Evolutionary conservation across 2,113 vertebrate species (phyloP).

Genomic region (Psettodes erumei): DNA sequence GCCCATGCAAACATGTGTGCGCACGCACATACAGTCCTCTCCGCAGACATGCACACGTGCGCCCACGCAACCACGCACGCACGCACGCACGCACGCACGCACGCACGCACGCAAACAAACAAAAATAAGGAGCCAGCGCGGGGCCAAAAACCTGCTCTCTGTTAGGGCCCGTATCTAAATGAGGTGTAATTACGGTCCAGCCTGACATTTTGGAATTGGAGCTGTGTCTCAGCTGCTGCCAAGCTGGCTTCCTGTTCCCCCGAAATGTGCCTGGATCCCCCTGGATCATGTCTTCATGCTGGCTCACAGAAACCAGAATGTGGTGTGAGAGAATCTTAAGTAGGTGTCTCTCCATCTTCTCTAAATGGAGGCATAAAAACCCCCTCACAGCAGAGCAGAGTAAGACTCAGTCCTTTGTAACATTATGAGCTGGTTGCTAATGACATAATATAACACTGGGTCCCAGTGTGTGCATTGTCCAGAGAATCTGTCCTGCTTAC

Average conservation of each 20-base stretch:
- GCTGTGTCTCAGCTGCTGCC: constrained; percentile 56
- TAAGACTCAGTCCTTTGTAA: constrained; percentile 26
- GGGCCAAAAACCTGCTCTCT: constrained; percentile 63
- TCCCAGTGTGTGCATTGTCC: constrained; percentile 3
- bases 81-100: constrained; percentile 3
- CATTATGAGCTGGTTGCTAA: constrained; percentile 19
- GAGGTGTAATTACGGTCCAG: constrained; percentile 69
- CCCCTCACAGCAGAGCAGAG: constrained; percentile 31
- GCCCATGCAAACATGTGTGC: constrained; percentile 37
- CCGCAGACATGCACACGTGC: constrained; percentile 1
- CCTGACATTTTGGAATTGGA: constrained; percentile 67
- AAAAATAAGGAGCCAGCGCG: constrained; percentile 18
- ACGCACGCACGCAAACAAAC: constrained; percentile 9
- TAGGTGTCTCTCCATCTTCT: constrained; percentile 62
- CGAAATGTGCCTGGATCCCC: constrained; percentile 55
- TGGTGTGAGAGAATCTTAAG: constrained; percentile 55
- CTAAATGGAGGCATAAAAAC: constrained; percentile 29
- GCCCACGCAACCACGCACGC: constrained; percentile 8
- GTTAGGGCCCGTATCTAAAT: constrained; percentile 63
- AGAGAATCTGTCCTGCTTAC: constrained; percentile 5
- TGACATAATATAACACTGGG: constrained; percentile 37
- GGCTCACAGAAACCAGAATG: constrained; percentile 56
- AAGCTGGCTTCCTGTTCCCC: constrained; percentile 57
- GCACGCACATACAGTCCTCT: background rate
- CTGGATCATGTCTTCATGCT: constrained; percentile 55